These are phyloP conservation scores for Drosophila sturtevanti DNA, from an alignment of 1,140 invertebrate genomes.

Conservation along the genomic window DNA sequence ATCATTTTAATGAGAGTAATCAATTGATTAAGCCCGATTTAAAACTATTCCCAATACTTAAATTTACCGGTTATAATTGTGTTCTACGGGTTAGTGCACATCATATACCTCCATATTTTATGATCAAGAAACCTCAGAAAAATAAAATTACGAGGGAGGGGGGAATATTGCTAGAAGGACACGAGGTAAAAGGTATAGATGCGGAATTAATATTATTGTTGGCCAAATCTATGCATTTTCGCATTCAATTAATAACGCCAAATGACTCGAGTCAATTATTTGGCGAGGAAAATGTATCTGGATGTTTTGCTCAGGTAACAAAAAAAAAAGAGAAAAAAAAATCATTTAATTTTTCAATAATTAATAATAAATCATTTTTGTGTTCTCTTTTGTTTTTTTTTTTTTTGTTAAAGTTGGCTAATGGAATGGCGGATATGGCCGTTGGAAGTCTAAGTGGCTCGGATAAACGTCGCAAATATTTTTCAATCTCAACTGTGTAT, in stretches of 20 bases:
- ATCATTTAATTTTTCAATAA: no score
- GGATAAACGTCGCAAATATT: conserved; percentile 36
- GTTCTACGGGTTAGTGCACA: conserved; percentile 46
- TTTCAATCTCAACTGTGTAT: conserved; percentile 53
- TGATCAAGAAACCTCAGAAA: conserved; percentile 15
- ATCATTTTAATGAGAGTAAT: conserved; percentile 20
- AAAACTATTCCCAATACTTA: conserved; percentile 43
- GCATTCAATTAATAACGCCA: conserved; percentile 32
- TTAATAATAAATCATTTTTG: no score
- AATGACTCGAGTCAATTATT: conserved; percentile 46
- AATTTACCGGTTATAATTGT: conserved; percentile 32
- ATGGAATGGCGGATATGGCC: conserved; percentile 37
- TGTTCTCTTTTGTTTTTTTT: neutral
- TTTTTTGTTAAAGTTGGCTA: conserved; percentile 24
- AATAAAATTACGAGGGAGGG: neutral
- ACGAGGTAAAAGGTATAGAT: conserved; percentile 47
- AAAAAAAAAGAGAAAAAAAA: no score
- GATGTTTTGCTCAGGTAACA: conserved; percentile 52
- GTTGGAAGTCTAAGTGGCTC: conserved; percentile 61
- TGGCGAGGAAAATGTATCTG: conserved; percentile 37
- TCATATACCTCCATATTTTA: conserved; percentile 57
- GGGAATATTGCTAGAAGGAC: conserved; percentile 1
- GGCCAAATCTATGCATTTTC: conserved; percentile 40
- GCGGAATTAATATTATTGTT: conserved; percentile 56
- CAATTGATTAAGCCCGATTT: neutral